A percentile compares a stretch with the other conserved stretches of the same genome.
Evolutionary conservation across 2,888 invertebrate genomes (phyloP).

Genomic region (Thera britannica): DNA sequence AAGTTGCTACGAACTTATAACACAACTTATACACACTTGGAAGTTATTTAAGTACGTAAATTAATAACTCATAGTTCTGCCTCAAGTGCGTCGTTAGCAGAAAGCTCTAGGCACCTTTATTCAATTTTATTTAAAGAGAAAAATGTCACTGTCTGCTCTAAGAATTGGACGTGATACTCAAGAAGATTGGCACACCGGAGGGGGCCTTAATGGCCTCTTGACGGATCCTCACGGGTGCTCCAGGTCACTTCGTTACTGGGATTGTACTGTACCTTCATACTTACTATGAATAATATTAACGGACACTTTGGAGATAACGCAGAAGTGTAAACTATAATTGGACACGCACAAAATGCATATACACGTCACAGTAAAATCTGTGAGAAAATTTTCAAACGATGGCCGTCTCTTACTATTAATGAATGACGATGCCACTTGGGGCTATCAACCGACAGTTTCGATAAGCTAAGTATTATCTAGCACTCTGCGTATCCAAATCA

Average conservation of each 20-base stretch:
- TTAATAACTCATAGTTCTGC: neutral
- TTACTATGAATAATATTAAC: constrained; percentile 69
- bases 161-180: constrained; percentile 75
- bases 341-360: constrained; percentile 16
- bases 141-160: constrained; percentile 60
- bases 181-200: constrained; percentile 78
- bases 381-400: too few species aligned
- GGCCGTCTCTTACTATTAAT: too few species aligned
- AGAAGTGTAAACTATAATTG: constrained; percentile 53
- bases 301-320: constrained; percentile 52
- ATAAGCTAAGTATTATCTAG: too few species aligned
- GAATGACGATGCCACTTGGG: too few species aligned
- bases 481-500: too few species aligned
- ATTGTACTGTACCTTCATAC: constrained; percentile 67
- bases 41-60: neutral
- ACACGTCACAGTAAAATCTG: neutral
- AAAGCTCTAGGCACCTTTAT: constrained; percentile 2
- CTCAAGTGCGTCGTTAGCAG: neutral
- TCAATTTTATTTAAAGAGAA: constrained; percentile 51
- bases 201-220: constrained; percentile 81
- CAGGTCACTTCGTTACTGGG: constrained; percentile 83
- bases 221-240: constrained; percentile 72
- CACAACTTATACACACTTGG: too few species aligned
- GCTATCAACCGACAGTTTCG: too few species aligned
- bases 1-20: too few species aligned